Conservation (phyloP, 2,797 vertebrate genomes). For the Sebastiscus albofasciatus region DNA sequence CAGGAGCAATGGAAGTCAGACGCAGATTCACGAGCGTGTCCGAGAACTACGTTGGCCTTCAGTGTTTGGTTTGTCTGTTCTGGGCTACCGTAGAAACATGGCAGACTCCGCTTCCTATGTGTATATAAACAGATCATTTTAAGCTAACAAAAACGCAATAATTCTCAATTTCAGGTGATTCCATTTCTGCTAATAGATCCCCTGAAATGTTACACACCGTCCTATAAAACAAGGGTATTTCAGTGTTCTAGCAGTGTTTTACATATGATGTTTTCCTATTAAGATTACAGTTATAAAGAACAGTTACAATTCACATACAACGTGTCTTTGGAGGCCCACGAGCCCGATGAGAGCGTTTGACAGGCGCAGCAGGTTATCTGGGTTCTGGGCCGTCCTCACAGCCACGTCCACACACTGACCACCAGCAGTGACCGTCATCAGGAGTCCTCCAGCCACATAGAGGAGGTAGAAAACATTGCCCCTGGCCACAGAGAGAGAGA, state of each 20-base stretch:
- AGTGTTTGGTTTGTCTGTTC: too few species aligned
- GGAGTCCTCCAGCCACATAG: conserved; percentile 38
- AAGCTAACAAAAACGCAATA: too few species aligned
- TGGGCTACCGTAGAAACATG: too few species aligned
- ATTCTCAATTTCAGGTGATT: too few species aligned
- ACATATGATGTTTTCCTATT: neutral
- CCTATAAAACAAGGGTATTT: neutral
- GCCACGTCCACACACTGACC: conserved; percentile 38
- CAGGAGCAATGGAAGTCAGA: too few species aligned
- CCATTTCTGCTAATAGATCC: too few species aligned
- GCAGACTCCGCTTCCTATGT: too few species aligned
- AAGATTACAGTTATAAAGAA: too few species aligned
- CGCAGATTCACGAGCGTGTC: fast-evolving
- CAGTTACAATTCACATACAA: neutral
- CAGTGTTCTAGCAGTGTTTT: neutral
- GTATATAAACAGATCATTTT: too few species aligned
- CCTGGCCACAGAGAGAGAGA: neutral
- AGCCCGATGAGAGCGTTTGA: conserved; percentile 9
- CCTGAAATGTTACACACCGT: too few species aligned
- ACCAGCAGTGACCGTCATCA: conserved; percentile 35
- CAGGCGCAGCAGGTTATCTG: conserved; percentile 20
- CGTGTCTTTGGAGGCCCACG: neutral
- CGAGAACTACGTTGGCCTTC: too few species aligned
- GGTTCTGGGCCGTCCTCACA: conserved; percentile 22
- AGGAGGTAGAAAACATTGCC: conserved; percentile 19